Evolutionary conservation across 2,888 invertebrate genomes (phyloP).

Genomic region (Petrolisthes cinctipes): DNA sequence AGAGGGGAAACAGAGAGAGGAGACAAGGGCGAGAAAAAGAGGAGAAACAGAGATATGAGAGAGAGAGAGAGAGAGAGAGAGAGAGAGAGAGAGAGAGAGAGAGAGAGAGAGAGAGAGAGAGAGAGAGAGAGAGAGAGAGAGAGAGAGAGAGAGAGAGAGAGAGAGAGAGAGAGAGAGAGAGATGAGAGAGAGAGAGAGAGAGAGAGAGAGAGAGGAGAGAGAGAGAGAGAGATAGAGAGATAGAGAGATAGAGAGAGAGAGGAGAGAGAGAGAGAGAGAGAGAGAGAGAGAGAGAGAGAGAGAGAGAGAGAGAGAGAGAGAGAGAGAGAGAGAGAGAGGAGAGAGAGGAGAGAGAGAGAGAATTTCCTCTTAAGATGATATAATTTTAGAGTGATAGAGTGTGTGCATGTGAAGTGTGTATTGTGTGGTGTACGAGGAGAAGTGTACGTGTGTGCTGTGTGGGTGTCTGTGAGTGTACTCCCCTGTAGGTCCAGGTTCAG

Average conservation of each 20-base stretch:
- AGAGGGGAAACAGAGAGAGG: not conserved
- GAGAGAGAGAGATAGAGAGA: no score
- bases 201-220: no score
- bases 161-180: not conserved
- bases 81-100: no score
- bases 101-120: no score
- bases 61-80: no score
- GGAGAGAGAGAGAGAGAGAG: not conserved
- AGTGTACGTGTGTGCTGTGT: no score
- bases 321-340: not conserved
- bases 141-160: not conserved
- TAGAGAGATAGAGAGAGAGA: not conserved
- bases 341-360: not conserved
- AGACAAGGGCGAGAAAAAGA: not conserved
- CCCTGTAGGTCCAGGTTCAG: no score
- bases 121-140: no score
- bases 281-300: conserved; percentile 1
- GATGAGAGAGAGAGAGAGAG: not conserved
- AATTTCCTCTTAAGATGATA: no score
- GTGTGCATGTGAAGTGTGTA: not conserved
- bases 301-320: conserved; percentile 1
- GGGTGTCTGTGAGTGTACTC: no score
- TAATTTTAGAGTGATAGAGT: not conserved
- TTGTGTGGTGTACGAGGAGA: not conserved
- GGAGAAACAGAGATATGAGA: not conserved